Evolutionary conservation across 2,797 vertebrate genomes (phyloP), one percentile per base, ranked within the genome.

Genomic region (Macropus fuliginosus): DNA sequence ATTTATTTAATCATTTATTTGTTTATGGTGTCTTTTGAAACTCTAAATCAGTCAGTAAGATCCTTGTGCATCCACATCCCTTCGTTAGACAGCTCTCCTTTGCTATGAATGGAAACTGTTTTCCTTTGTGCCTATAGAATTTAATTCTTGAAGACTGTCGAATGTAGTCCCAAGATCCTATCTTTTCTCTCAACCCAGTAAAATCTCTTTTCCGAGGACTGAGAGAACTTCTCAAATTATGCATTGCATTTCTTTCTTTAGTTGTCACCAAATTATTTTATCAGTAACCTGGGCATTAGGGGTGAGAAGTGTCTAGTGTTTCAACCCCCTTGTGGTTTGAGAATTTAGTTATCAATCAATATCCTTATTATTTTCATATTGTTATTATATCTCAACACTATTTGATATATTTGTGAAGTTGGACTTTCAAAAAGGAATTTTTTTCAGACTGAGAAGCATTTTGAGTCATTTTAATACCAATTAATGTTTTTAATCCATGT

Each of bases 331-430:
- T 52, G 52, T 81, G 6, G 74, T 81, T 3, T 81, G 40, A 46
- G n/a, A 46, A 46, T 81, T 81, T 24, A 10, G 8, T 81, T 11
- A 9, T 81, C 18, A 62, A 31, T 62, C n/a, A 74, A 46, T 21
- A 81, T 81, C n/a, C 2, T 81, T 81, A 40, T 46, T 81, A 81
- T 81, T 40, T n/a, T 46, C 66, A 40, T 24, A 24, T 34, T 34
- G 31, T 66, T 18, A 66, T 66, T 18, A n/a, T 66, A 34, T 81
- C 40, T 81, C 66, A 81, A 24, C 21, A 46, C 40, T 46, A 0
- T 94, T 90, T 90, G 28, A 54, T 91, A 54, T 91, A 52, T 91
- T 55, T 81, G 55, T 87, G 50, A 52, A 91, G 55, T 62, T 91
- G 8, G 90, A 24, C 34, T 92, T 81, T n/a, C 54, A 93, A 31